Evolutionary conservation across 2,113 vertebrate species (phyloP).

Genomic region (Oreochromis tanganicae): DNA sequence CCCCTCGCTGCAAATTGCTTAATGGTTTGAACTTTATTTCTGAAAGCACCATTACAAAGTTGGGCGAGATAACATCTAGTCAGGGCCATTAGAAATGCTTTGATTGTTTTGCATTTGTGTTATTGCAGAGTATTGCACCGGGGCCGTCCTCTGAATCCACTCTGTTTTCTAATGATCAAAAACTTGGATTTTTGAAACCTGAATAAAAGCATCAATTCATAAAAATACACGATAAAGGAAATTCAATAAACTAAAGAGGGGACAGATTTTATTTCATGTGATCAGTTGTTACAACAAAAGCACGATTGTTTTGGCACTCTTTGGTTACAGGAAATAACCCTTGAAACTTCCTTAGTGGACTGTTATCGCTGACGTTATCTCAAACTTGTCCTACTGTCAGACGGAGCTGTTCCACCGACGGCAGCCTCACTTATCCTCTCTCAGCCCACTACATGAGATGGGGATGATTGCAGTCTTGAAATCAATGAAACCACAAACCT

Average conservation of each 20-base stretch:
- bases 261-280: not conserved
- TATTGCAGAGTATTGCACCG: constrained; percentile 44
- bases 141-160: constrained; percentile 24
- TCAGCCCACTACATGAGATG: constrained; percentile 71
- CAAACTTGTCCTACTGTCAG: constrained; percentile 37
- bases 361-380: constrained; percentile 17
- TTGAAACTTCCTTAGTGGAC: not conserved
- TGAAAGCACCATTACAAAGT: constrained; percentile 63
- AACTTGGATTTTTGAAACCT: not conserved
- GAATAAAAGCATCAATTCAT: not conserved
- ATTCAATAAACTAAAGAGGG: not conserved
- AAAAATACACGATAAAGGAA: not conserved
- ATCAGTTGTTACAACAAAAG: not conserved
- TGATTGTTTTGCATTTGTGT: constrained; percentile 22
- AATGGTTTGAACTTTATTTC: constrained; percentile 65
- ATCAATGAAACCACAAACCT: constrained; percentile 75
- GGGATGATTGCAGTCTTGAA: constrained; percentile 67
- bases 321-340: not conserved
- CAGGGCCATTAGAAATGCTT: constrained; percentile 59
- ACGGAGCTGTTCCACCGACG: constrained; percentile 13
- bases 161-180: not conserved
- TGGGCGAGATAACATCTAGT: constrained; percentile 59
- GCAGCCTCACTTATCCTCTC: constrained; percentile 49
- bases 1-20: constrained; percentile 67
- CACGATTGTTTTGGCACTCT: not conserved